Evolutionary conservation across 2,888 invertebrate genomes (phyloP).

Genomic region (Piscicola geometra): DNA sequence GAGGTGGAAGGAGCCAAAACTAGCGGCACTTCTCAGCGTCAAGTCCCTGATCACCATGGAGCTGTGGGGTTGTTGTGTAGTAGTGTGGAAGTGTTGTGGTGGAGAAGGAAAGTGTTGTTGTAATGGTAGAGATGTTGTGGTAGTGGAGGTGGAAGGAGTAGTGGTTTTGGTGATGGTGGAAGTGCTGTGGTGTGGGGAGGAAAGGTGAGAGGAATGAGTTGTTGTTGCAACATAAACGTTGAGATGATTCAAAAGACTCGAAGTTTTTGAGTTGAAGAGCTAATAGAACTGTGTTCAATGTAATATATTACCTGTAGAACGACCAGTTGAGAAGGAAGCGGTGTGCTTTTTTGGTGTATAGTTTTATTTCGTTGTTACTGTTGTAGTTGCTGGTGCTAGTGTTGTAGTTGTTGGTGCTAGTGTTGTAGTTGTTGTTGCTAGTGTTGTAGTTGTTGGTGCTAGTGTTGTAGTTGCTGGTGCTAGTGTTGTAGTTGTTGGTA

Average conservation of each 20-base stretch:
- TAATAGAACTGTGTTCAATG: too few relatives aligned
- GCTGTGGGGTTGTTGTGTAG: slow-evolving; percentile 15
- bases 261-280: too few relatives aligned
- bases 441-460: not conserved
- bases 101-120: too few relatives aligned
- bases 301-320: slow-evolving; percentile 33
- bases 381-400: not conserved
- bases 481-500: too few relatives aligned
- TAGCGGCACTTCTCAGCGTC: slow-evolving; percentile 28
- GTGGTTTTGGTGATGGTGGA: too few relatives aligned
- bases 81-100: too few relatives aligned
- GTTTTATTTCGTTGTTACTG: slow-evolving; percentile 26
- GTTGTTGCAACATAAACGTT: too few relatives aligned
- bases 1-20: slow-evolving; percentile 40
- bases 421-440: not conserved
- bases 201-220: not conserved
- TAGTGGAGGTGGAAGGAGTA: too few relatives aligned
- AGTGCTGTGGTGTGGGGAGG: not conserved
- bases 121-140: too few relatives aligned
- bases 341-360: slow-evolving; percentile 32
- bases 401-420: not conserved
- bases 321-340: slow-evolving; percentile 33
- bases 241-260: too few relatives aligned
- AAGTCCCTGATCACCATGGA: slow-evolving; percentile 35
- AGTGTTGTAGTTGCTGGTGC: not conserved